These are phyloP conservation scores for Hystrix cristata DNA, from an alignment of 2,113 vertebrate genomes.

Conservation along the genomic window DNA sequence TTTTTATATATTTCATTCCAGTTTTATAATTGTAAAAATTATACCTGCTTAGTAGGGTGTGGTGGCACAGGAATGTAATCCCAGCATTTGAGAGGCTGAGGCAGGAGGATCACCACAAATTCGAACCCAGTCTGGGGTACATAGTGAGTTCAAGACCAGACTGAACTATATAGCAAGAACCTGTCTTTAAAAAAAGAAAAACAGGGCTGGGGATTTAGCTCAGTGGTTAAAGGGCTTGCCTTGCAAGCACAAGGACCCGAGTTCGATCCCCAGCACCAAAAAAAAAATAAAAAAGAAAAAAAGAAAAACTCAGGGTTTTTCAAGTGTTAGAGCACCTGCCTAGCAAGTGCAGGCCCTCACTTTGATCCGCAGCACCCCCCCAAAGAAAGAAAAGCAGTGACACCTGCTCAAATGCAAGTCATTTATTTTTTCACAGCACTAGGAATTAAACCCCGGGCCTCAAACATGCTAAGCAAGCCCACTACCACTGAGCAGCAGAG, in stretches of 20 bases:
- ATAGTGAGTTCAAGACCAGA: neutral
- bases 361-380: too few relatives aligned
- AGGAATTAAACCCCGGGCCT: neutral
- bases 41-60: neutral
- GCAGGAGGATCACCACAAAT: neutral
- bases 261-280: too few relatives aligned
- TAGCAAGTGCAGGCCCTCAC: too few relatives aligned
- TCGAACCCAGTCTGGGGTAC: neutral
- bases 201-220: too few relatives aligned
- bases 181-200: neutral
- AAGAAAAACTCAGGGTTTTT: too few relatives aligned
- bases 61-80: neutral
- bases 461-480: neutral
- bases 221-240: too few relatives aligned
- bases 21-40: slow-evolving; percentile 23
- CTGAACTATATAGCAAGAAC: neutral
- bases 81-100: neutral
- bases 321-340: too few relatives aligned
- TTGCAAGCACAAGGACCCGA: too few relatives aligned
- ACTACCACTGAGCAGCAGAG: neutral
- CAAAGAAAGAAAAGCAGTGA: neutral
- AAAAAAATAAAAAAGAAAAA: too few relatives aligned
- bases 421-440: neutral
- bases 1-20: slow-evolving; percentile 40
- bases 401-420: neutral